Evolutionary conservation across 2,113 vertebrate genomes (phyloP), one percentile per base, ranked within the genome.

Genomic region (Lagenorhynchus albirostris): DNA sequence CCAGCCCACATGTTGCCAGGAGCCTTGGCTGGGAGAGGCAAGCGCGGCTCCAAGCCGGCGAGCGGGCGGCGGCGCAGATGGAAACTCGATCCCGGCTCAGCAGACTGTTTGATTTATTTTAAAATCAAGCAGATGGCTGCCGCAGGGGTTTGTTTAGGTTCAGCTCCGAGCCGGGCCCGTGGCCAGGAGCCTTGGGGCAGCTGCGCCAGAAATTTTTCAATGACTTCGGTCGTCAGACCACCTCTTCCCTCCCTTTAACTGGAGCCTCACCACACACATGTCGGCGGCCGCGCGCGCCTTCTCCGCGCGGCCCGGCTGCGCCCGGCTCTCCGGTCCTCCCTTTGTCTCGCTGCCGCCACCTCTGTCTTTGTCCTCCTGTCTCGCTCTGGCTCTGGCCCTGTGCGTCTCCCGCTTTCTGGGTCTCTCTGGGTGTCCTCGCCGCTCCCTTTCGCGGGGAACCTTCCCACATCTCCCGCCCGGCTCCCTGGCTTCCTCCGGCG

Each of bases 81-180:
- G 99, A 99, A 99, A 99, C 99, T 98, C 99, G 99, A 99, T 99
- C 99, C 99, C 99, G 98, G 99, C 99, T 99, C 99, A 98, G 99
- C 99, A 99, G 99, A 99, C 99, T 99, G 99, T 99, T 99, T 99
- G 99, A 99, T 99, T 99, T 99, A 99, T 99, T 99, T 99, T 99
- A 99, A 99, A 99, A 99, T 99, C 99, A 99, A 99, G 99, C 99
- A 99, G 99, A 99, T 99, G 99, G 99, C 99, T 99, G 99, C 99
- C 99, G 99, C 99, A 99, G 99, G 99, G 99, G 99, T 99, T 99
- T 99, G 99, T 99, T 99, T 99, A 99, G 99, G 99, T 99, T 99
- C 99, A 99, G 99, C 99, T 99, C 99, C 95, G 99, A 99, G 99
- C 99, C 97, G 99, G 99, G 99, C 99, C 98, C 98, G 97, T 97